Percentiles rank a stretch among this genome's conserved stretches.
Conservation (phyloP, 2,888 invertebrate genomes). For the Autographa gamma region DNA sequence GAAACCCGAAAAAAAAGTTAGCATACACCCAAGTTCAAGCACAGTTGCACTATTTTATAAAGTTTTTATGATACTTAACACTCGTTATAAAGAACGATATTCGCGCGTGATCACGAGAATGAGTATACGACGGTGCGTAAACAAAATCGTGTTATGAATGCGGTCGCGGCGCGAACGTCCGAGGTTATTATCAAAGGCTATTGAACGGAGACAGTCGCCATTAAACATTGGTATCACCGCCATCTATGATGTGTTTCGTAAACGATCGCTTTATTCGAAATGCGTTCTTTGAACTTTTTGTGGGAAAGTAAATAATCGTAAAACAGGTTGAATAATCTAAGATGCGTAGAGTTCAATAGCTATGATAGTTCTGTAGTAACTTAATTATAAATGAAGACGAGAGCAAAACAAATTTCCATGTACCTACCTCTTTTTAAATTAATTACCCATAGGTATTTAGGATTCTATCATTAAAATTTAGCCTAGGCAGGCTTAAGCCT, state of each 20-base stretch:
- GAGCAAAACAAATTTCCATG: too few relatives aligned
- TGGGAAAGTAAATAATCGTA: not conserved
- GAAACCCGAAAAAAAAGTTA: conserved; percentile 29
- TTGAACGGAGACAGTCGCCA: conserved; percentile 64
- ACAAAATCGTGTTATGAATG: conserved; percentile 70
- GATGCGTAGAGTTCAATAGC: not conserved
- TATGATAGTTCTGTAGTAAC: not conserved
- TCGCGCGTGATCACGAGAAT: conserved; percentile 62
- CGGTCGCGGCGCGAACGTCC: conserved; percentile 65
- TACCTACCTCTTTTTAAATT: too few relatives aligned
- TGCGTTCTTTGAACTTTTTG: not conserved
- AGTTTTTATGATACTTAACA: conserved; percentile 38
- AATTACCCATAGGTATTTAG: too few relatives aligned
- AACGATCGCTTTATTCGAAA: conserved; percentile 1
- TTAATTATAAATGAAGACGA: too few relatives aligned
- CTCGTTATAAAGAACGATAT: conserved; percentile 33
- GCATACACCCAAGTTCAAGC: conserved; percentile 30
- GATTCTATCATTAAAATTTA: too few relatives aligned
- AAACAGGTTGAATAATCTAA: not conserved
- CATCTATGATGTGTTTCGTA: conserved; percentile 40
- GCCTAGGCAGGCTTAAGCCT: too few relatives aligned
- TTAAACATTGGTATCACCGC: conserved; percentile 41
- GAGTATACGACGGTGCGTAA: conserved; percentile 72
- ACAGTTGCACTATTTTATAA: conserved; percentile 36
- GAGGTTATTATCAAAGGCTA: conserved; percentile 70